These are phyloP conservation scores for Myrmecophaga tridactyla DNA, from an alignment of 2,113 vertebrate genomes.

Conservation along the genomic window DNA sequence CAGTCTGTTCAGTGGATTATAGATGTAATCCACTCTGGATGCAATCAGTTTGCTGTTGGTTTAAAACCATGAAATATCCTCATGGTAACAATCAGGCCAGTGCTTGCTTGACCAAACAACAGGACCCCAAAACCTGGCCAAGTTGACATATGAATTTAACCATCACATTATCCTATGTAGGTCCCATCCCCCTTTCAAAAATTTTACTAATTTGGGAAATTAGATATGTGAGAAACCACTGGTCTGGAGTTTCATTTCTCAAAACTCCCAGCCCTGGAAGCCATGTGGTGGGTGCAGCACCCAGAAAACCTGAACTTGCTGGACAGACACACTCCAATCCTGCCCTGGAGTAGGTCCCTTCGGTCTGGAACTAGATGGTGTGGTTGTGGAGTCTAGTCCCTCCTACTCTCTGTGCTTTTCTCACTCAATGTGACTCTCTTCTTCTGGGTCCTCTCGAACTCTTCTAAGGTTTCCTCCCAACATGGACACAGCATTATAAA, in stretches of 20 bases:
- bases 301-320: neutral
- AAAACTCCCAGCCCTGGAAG: neutral
- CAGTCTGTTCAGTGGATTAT: no score
- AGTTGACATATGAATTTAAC: no score
- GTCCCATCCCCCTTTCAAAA: neutral
- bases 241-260: neutral
- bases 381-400: neutral
- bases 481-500: neutral
- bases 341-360: neutral
- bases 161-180: neutral
- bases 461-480: neutral
- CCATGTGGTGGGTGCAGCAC: neutral
- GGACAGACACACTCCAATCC: no score
- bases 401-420: neutral
- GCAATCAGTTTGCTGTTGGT: no score
- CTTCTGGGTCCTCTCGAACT: neutral
- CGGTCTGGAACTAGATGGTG: neutral
- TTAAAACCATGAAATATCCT: no score
- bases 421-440: neutral
- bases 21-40: no score
- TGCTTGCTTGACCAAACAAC: no score
- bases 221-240: neutral
- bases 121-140: no score
- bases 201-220: neutral
- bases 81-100: no score